Evolutionary conservation across 2,797 vertebrate genomes (phyloP), one percentile per base, ranked within the genome.

Genomic region (Spizella passerina): DNA sequence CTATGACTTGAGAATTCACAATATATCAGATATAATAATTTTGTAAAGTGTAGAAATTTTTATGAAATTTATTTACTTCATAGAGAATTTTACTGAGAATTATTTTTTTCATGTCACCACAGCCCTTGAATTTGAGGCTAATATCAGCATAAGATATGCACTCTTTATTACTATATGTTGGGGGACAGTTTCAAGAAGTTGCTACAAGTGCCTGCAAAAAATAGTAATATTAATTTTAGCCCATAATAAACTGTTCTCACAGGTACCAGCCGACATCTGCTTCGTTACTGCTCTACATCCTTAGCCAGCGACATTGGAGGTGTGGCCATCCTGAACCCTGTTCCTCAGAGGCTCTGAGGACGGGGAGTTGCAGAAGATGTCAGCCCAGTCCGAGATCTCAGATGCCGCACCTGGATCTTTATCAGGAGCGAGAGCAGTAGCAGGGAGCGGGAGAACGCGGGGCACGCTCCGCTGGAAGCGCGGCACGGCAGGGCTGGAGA

Each of bases 311-410:
- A 7, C 32, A 12, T 6, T 1, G 4, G 55, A 81, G n/a, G 41
- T 0, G 2, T 4, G 60, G n/a, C 50, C n/a, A 6, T 27, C 27
- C 70, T 7, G 19, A 71, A 8, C 21, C 6, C 26, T 6, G 0
- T 56, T 86, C 92, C 88, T 77, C 38, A 10, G n/a, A 17, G 10
- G 8, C 5, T 19, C 15, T 2, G 5, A 34, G 60, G 36, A 38
- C 0, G 1, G 9, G 14, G 41, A 30, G 10, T 0, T 44, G 78
- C 29, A 63, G 16, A 19, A 32, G 18, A 44, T 18, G 49, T 63
- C 47, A 26, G 34, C 14, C 29, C 38, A 8, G 19, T 6, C 30
- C 8, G 57, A 43, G 18, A n/a, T n/a, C 32, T 52, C 38, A 8
- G 39, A 46, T 53, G 6, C 60, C 26, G 38, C 38, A 3, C 10